Percentiles rank a stretch among this genome's conserved stretches.
Evolutionary conservation across 1,140 invertebrate genomes (phyloP).

Genomic region (Drosophila sproati): DNA sequence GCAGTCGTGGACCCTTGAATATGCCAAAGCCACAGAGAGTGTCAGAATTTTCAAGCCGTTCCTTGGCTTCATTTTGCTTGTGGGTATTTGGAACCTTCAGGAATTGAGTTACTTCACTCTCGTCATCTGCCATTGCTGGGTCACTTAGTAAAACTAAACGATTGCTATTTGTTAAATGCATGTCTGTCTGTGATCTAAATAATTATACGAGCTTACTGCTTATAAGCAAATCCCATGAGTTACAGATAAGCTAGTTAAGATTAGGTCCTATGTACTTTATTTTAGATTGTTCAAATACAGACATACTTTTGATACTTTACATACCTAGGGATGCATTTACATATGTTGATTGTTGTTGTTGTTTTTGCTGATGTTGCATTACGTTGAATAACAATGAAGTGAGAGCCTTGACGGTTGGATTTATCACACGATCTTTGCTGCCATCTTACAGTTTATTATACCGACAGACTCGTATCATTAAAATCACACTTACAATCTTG

Average conservation of each 20-base stretch:
- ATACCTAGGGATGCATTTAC: constrained; percentile 13
- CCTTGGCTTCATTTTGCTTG: not conserved
- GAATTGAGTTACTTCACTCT: not conserved
- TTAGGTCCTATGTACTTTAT: constrained; percentile 31
- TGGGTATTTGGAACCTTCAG: not conserved
- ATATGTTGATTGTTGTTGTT: constrained; percentile 8
- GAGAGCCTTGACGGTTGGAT: constrained; percentile 34
- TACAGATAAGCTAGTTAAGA: not conserved
- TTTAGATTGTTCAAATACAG: constrained; percentile 44
- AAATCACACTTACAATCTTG: not conserved
- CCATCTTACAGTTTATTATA: constrained; percentile 35
- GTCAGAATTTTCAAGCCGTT: constrained; percentile 84
- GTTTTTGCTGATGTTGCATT: constrained; percentile 2
- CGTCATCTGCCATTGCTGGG: constrained; percentile 15
- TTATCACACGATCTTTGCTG: constrained; percentile 44
- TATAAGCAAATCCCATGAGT: constrained; percentile 1
- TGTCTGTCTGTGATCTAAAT: not conserved
- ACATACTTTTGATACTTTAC: constrained; percentile 19
- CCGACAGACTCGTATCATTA: constrained; percentile 11
- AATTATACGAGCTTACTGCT: not conserved
- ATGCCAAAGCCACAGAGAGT: constrained; percentile 88
- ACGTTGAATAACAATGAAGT: constrained; percentile 12
- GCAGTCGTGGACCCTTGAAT: constrained; percentile 75
- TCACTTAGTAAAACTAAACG: constrained; percentile 9
- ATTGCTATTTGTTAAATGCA: not conserved